A percentile compares a stretch with the other conserved stretches of the same genome.
Evolutionary conservation across 2,113 vertebrate species (phyloP).

Genomic region (Vulpes ferrilata): DNA sequence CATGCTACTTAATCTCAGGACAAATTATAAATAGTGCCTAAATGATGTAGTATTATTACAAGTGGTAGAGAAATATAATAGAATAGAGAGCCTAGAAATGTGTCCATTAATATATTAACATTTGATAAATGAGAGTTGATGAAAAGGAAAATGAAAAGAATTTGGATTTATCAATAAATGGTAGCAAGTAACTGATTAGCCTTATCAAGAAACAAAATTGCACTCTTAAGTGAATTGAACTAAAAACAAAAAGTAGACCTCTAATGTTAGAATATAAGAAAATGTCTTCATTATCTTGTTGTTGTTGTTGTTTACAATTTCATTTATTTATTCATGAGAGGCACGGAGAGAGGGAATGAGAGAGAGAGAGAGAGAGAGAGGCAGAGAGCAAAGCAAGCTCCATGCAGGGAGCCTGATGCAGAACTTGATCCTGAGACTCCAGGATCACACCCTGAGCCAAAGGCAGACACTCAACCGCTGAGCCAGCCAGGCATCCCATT

Average conservation of each 20-base stretch:
- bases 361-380: too few species aligned
- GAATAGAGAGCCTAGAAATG: neutral
- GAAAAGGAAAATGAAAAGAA: neutral
- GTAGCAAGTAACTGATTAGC: neutral
- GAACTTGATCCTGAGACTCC: too few species aligned
- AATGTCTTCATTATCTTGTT: neutral
- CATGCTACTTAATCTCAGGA: neutral
- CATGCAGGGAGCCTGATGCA: too few species aligned
- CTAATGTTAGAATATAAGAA: neutral
- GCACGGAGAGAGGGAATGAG: too few species aligned
- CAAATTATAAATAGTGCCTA: neutral
- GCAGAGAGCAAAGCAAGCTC: too few species aligned
- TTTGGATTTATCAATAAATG: neutral
- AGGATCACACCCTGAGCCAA: too few species aligned
- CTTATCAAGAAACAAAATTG: neutral
- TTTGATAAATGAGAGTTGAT: neutral
- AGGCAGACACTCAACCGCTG: too few species aligned
- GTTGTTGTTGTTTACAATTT: too few species aligned
- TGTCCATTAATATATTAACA: neutral
- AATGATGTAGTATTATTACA: neutral
- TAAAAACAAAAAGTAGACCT: neutral
- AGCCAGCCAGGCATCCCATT: too few species aligned
- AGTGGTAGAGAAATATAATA: neutral
- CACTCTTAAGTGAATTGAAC: neutral
- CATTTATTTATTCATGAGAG: too few species aligned